A percentile compares a stretch with the other conserved stretches of the same genome.
These are phyloP conservation scores for Agonopterix alstromeriana DNA, from an alignment of 2,888 invertebrate genomes.

Conservation along the genomic window DNA sequence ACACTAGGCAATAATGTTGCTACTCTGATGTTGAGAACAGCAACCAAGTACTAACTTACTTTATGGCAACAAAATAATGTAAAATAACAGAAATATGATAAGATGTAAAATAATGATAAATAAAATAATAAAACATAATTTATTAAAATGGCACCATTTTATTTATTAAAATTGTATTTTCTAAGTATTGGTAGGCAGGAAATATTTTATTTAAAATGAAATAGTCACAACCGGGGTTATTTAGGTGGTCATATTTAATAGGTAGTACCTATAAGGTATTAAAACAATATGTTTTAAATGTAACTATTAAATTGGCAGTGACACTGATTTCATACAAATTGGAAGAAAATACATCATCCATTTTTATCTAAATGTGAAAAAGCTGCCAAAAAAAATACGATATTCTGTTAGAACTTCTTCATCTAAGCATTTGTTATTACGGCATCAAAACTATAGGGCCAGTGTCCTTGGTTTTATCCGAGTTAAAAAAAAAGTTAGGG, in stretches of 20 bases:
- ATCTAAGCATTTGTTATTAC: no score
- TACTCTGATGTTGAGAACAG: no score
- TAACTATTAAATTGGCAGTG: constrained; percentile 32
- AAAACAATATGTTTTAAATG: not conserved
- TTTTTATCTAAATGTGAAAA: no score
- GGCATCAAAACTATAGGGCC: no score
- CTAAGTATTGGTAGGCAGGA: constrained; percentile 26
- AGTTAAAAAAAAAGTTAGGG: no score
- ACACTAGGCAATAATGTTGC: no score
- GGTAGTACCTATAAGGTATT: not conserved
- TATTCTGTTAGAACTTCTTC: no score
- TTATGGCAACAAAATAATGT: no score
- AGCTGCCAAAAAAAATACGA: no score
- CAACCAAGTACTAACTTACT: no score
- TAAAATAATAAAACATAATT: not conserved
- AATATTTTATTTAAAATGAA: constrained; percentile 19
- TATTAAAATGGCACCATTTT: constrained; percentile 61
- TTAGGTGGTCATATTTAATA: constrained; percentile 21
- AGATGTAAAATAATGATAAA: not conserved
- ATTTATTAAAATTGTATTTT: constrained; percentile 41
- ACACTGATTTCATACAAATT: constrained; percentile 3
- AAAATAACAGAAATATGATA: no score
- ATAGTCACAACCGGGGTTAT: constrained; percentile 61
- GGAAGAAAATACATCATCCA: constrained; percentile 10
- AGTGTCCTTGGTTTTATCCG: no score